These are phyloP conservation scores for Scaptomyza hsui DNA, from an alignment of 1,140 invertebrate species.

Conservation along the genomic window DNA sequence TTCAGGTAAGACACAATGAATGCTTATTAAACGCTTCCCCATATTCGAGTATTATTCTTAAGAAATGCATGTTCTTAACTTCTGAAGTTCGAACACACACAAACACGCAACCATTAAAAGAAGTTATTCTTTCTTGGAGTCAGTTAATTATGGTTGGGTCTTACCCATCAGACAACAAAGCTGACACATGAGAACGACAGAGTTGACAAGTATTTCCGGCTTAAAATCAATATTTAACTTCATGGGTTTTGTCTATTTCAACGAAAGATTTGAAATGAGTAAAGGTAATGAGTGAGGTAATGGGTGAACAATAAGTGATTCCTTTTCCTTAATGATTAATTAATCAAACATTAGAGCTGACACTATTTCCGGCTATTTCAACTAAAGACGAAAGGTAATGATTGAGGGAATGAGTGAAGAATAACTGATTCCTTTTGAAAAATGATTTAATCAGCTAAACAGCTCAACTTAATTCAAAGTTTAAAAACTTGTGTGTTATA, in stretches of 20 bases:
- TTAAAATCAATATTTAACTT: slow-evolving; percentile 19
- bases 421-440: too few species aligned
- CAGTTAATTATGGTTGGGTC: slow-evolving; percentile 8
- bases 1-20: slow-evolving; percentile 69
- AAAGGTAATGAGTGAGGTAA: not conserved
- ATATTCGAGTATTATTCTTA: slow-evolving; percentile 23
- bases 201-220: slow-evolving; percentile 13
- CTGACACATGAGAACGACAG: not conserved
- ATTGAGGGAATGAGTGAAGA: too few species aligned
- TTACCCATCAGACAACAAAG: not conserved
- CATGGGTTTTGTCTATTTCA: not conserved
- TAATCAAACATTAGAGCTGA: too few species aligned
- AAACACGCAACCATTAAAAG: slow-evolving; percentile 22
- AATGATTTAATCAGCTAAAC: too few species aligned
- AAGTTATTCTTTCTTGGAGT: not conserved
- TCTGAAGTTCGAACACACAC: not conserved
- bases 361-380: too few species aligned
- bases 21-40: slow-evolving; percentile 62
- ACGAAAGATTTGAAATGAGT: not conserved
- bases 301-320: not conserved
- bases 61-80: slow-evolving; percentile 19
- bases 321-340: not conserved
- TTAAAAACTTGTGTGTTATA: too few species aligned
- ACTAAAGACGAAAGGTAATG: too few species aligned
- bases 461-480: too few species aligned